Evolutionary conservation across 2,888 invertebrate species (phyloP).

Genomic region (Chrysopilus asiliformis): DNA sequence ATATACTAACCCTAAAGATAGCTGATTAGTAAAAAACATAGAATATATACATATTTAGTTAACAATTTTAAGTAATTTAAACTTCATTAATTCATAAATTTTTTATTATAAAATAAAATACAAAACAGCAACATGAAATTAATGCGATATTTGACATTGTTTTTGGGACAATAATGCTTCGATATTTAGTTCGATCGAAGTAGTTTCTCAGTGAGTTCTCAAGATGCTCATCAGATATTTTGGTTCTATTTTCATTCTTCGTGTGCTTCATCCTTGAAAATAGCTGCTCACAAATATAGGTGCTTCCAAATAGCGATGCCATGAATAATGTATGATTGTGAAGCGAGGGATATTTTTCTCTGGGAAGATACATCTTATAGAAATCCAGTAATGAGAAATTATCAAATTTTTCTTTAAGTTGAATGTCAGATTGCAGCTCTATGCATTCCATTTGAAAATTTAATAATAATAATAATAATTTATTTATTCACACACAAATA

Average conservation of each 20-base stretch:
- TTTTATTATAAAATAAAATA: too few species aligned
- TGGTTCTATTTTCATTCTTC: background rate
- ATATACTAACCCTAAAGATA: too few species aligned
- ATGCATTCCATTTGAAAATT: slow-evolving; percentile 3
- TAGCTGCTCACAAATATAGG: slow-evolving; percentile 3
- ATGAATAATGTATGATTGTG: background rate
- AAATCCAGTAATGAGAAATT: slow-evolving; percentile 3
- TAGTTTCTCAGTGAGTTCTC: background rate
- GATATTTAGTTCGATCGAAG: too few species aligned
- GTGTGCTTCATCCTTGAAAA: slow-evolving; percentile 4
- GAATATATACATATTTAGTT: too few species aligned
- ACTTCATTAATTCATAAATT: too few species aligned
- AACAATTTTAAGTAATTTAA: too few species aligned
- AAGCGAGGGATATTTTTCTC: slow-evolving; percentile 1
- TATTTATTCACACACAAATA: too few species aligned
- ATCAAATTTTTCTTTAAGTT: slow-evolving; percentile 3
- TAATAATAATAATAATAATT: too few species aligned
- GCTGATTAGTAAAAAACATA: too few species aligned
- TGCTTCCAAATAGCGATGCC: slow-evolving; percentile 2
- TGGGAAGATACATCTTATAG: slow-evolving; percentile 2
- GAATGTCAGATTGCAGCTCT: slow-evolving; percentile 2
- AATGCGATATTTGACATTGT: too few species aligned
- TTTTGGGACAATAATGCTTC: too few species aligned
- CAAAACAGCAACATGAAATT: too few species aligned
- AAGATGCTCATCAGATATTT: background rate